Conservation (phyloP, 2,888 invertebrate species). For the Pedicia rivosa region DNA sequence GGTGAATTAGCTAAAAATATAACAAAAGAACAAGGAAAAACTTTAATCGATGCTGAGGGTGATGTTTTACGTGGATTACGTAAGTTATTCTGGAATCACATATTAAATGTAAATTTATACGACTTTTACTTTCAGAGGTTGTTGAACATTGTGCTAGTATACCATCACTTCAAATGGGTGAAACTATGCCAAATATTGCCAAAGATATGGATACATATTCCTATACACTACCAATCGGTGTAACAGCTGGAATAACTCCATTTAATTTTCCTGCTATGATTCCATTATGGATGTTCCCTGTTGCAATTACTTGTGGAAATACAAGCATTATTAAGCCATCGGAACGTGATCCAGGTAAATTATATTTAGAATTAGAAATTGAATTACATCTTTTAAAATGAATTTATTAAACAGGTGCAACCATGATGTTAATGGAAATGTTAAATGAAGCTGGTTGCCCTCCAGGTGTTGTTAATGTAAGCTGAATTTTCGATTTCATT, state of each 20-base stretch:
- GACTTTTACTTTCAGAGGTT: slow-evolving; percentile 47
- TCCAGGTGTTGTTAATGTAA: slow-evolving; percentile 83
- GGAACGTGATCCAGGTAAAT: slow-evolving; percentile 95
- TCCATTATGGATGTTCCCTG: slow-evolving; percentile 89
- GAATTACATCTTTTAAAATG: too few relatives aligned
- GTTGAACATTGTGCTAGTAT: slow-evolving; percentile 95
- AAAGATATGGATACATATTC: slow-evolving; percentile 96
- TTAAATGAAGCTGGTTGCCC: slow-evolving; percentile 90
- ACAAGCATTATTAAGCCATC: slow-evolving; percentile 92
- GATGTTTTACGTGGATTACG: slow-evolving; percentile 95
- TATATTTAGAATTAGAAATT: too few relatives aligned
- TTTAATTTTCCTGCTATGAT: slow-evolving; percentile 99
- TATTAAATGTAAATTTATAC: slow-evolving; percentile 1
- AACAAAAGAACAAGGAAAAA: slow-evolving; percentile 95
- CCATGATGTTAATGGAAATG: slow-evolving; percentile 87
- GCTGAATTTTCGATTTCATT: slow-evolving; percentile 15
- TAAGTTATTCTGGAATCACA: slow-evolving; percentile 37
- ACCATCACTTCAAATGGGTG: slow-evolving; percentile 82
- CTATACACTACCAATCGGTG: slow-evolving; percentile 78
- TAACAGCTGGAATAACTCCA: slow-evolving; percentile 85
- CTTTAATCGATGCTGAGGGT: slow-evolving; percentile 91
- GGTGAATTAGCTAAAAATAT: slow-evolving; percentile 80
- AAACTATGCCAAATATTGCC: slow-evolving; percentile 62
- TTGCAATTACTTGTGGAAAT: slow-evolving; percentile 82
- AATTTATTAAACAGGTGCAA: too few relatives aligned